A percentile compares a stretch with the other conserved stretches of the same genome.
Conservation (phyloP, 2,797 vertebrate species). For the Darevskia nairensis region DNA sequence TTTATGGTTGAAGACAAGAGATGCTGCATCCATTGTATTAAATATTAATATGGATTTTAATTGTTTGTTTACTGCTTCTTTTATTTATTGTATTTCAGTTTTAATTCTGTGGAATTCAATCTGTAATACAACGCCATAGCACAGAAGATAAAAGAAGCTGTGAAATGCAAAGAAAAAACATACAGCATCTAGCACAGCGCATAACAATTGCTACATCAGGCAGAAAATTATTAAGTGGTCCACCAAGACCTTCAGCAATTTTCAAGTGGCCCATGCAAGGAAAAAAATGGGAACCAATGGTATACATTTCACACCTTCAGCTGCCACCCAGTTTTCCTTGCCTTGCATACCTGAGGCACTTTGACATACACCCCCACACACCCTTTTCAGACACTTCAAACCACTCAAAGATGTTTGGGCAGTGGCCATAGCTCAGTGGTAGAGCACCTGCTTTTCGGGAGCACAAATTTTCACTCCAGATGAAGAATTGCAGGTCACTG, state of each 20-base stretch:
- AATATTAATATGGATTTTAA: too few relatives aligned
- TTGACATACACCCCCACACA: rapidly evolving
- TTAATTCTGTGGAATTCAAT: too few relatives aligned
- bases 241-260: not conserved
- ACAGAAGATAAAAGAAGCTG: too few relatives aligned
- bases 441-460: not conserved
- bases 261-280: not conserved
- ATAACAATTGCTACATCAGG: not conserved
- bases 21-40: too few relatives aligned
- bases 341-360: rapidly evolving
- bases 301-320: not conserved
- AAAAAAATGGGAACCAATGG: not conserved
- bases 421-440: not conserved
- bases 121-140: too few relatives aligned
- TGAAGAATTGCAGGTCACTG: not conserved
- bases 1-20: too few relatives aligned
- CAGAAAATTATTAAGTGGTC: not conserved
- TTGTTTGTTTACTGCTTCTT: too few relatives aligned
- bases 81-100: too few relatives aligned
- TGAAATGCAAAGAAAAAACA: too few relatives aligned
- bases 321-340: not conserved
- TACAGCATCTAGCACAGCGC: too few relatives aligned
- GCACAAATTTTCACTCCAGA: not conserved
- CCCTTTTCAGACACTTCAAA: rapidly evolving
- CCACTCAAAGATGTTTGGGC: not conserved